Conservation (phyloP, 1,140 invertebrate species). For the Bombus soroeensis region DNA sequence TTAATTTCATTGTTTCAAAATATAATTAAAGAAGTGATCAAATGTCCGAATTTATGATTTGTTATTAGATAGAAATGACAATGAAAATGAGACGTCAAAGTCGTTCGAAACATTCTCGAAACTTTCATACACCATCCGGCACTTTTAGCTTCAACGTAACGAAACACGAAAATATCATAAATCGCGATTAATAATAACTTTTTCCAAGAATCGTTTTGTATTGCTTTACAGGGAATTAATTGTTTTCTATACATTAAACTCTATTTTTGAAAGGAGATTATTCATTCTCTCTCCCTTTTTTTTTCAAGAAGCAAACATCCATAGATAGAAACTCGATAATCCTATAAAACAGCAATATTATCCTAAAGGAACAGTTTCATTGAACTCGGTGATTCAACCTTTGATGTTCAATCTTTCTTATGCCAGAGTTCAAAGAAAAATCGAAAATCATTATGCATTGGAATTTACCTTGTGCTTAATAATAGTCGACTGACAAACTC, state of each 20-base stretch:
- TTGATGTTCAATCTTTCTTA: neutral
- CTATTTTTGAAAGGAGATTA: neutral
- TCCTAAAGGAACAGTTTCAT: neutral
- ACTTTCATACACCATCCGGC: too few relatives aligned
- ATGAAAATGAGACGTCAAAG: conserved; percentile 5
- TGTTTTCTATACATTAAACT: neutral
- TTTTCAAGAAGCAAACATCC: neutral
- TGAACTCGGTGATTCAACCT: neutral
- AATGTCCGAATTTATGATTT: neutral
- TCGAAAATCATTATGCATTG: too few relatives aligned
- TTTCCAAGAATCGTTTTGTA: neutral
- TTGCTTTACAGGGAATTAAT: neutral
- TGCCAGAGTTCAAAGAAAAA: neutral
- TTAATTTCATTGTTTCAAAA: neutral
- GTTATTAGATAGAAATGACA: neutral
- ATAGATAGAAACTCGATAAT: neutral
- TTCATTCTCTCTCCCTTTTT: neutral
- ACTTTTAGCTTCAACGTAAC: neutral
- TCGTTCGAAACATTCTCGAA: neutral
- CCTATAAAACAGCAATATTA: neutral
- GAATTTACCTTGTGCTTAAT: neutral
- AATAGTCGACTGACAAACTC: neutral
- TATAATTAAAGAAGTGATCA: too few relatives aligned
- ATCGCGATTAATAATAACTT: neutral
- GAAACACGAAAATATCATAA: neutral